Conservation (phyloP, 2,888 invertebrate genomes). For the Phania funesta region DNA sequence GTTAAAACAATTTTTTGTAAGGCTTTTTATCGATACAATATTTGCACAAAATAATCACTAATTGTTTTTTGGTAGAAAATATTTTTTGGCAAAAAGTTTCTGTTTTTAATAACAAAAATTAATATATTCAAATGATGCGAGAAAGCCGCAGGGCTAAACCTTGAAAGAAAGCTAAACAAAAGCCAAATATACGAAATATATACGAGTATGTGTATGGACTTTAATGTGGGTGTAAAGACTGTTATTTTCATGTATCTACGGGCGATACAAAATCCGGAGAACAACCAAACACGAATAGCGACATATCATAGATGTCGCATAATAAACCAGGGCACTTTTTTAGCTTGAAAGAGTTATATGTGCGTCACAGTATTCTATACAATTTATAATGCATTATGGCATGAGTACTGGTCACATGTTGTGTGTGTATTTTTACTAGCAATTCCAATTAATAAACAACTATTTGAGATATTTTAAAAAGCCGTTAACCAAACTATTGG, state of each 20-base stretch:
- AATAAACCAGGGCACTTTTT: too few species aligned
- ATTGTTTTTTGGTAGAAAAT: constrained; percentile 1
- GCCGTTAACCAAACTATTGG: too few species aligned
- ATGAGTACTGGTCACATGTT: too few species aligned
- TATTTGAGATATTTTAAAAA: too few species aligned
- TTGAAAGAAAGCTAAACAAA: constrained; percentile 4
- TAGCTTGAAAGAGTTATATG: too few species aligned
- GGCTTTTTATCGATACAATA: background rate
- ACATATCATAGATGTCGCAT: too few species aligned
- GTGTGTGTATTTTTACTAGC: too few species aligned
- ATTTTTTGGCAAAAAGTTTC: background rate
- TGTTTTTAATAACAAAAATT: background rate
- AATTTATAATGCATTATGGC: too few species aligned
- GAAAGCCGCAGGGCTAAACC: constrained; percentile 22
- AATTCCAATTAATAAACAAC: too few species aligned
- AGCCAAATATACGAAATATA: background rate
- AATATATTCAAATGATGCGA: background rate
- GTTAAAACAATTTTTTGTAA: background rate
- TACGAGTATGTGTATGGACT: background rate
- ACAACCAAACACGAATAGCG: too few species aligned
- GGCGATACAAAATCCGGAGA: background rate
- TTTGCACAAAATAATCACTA: background rate
- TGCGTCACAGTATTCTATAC: too few species aligned
- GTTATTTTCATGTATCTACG: background rate
- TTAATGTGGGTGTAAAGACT: background rate